Conservation (phyloP, 2,113 vertebrate genomes). For the Microcebus lehilahytsara region DNA sequence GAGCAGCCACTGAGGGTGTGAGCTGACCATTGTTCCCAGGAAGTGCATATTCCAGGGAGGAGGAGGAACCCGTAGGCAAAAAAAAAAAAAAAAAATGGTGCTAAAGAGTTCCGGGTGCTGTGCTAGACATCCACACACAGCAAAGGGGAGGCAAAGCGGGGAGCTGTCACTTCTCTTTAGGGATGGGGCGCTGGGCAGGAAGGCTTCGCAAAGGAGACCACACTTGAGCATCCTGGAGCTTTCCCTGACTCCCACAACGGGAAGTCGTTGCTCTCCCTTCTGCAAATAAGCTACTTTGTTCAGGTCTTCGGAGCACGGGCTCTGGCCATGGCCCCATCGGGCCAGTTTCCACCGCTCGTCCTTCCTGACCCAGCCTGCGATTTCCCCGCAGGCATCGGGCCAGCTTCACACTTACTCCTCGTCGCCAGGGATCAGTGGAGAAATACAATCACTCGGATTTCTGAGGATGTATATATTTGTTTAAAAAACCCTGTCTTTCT, state of each 20-base stretch:
- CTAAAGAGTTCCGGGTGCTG: background rate
- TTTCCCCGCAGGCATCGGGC: conserved; percentile 29
- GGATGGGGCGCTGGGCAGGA: background rate
- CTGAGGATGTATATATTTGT: conserved; percentile 72
- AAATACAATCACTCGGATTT: conserved; percentile 69
- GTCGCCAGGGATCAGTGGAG: conserved; percentile 61
- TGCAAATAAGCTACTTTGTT: background rate
- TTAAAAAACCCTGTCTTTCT: conserved; percentile 64
- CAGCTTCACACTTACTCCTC: conserved; percentile 66
- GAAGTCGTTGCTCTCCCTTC: background rate
- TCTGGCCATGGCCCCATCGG: background rate
- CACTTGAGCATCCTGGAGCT: background rate
- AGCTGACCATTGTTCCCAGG: background rate
- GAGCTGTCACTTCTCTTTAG: background rate
- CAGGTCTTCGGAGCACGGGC: background rate
- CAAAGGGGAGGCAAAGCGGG: too few species aligned
- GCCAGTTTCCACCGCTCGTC: background rate
- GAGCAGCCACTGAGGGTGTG: background rate
- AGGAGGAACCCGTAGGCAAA: background rate
- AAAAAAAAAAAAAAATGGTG: background rate
- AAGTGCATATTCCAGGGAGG: background rate
- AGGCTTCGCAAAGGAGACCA: background rate
- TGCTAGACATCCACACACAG: background rate
- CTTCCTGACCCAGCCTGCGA: background rate
- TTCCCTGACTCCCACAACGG: background rate